Evolutionary conservation across 2,888 invertebrate genomes (phyloP).

Genomic region (Cephonodes hylas): DNA sequence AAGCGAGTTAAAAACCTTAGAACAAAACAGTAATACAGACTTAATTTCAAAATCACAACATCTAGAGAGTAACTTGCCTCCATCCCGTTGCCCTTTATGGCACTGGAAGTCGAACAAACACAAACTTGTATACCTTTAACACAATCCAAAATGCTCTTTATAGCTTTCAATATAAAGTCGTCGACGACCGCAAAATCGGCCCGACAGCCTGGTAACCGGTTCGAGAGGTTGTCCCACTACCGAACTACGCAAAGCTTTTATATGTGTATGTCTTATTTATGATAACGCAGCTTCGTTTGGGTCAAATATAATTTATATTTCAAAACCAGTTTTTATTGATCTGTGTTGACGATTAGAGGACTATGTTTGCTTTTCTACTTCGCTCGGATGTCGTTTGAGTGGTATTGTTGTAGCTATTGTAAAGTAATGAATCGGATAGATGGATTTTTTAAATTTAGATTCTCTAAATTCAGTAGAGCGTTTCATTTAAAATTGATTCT

Average conservation of each 20-base stretch:
- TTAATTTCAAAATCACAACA: slow-evolving; percentile 47
- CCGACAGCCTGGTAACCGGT: slow-evolving; percentile 42
- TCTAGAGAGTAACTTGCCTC: slow-evolving; percentile 50
- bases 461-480: no score
- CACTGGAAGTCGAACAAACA: background rate
- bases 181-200: slow-evolving; percentile 21
- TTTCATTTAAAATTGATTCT: no score
- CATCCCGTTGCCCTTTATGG: slow-evolving; percentile 53
- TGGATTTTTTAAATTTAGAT: no score
- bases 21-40: slow-evolving; percentile 29
- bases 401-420: background rate
- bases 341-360: slow-evolving; percentile 2
- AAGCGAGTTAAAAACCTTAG: slow-evolving; percentile 22
- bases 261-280: slow-evolving; percentile 40
- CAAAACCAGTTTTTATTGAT: slow-evolving; percentile 20
- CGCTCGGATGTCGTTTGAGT: background rate
- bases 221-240: slow-evolving; percentile 49
- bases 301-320: slow-evolving; percentile 35
- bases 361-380: background rate
- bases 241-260: slow-evolving; percentile 49
- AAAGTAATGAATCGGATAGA: no score
- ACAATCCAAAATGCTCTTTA: slow-evolving; percentile 26
- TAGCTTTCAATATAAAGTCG: slow-evolving; percentile 10
- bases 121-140: background rate
- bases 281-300: slow-evolving; percentile 38